Conservation (phyloP, 2,888 invertebrate species). For the Lycocerus yunnanus region DNA sequence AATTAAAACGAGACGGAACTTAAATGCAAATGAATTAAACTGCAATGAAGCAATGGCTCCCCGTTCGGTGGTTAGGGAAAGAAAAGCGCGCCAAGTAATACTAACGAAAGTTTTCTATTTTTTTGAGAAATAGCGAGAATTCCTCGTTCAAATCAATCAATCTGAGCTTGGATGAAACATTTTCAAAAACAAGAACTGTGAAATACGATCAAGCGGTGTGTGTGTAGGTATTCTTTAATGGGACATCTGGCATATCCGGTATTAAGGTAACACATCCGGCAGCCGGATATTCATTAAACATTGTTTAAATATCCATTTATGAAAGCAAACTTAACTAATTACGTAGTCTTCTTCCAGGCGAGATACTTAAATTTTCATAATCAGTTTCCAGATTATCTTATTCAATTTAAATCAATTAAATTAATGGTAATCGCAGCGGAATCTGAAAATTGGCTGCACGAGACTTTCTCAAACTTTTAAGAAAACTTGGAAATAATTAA, state of each 20-base stretch:
- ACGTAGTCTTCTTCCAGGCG: not conserved
- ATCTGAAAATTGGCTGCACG: not conserved
- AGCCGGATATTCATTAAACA: slow-evolving; percentile 32
- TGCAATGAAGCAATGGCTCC: not conserved
- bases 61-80: not conserved
- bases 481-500: not conserved
- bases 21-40: not conserved
- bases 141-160: not conserved
- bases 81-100: not conserved
- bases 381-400: not conserved
- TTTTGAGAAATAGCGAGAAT: not conserved
- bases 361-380: not conserved
- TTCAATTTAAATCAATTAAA: not conserved
- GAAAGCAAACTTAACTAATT: not conserved
- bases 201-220: slow-evolving; percentile 5
- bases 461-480: not conserved
- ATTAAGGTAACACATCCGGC: slow-evolving; percentile 18
- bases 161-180: not conserved
- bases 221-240: slow-evolving; percentile 12
- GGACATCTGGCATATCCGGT: slow-evolving; percentile 32
- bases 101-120: not conserved
- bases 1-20: not conserved
- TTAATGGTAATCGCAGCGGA: not conserved
- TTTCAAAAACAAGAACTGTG: slow-evolving; percentile 8
- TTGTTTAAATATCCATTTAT: slow-evolving; percentile 30